These are phyloP conservation scores for Tiliqua scincoides DNA, from an alignment of 2,113 vertebrate genomes.

Conservation along the genomic window DNA sequence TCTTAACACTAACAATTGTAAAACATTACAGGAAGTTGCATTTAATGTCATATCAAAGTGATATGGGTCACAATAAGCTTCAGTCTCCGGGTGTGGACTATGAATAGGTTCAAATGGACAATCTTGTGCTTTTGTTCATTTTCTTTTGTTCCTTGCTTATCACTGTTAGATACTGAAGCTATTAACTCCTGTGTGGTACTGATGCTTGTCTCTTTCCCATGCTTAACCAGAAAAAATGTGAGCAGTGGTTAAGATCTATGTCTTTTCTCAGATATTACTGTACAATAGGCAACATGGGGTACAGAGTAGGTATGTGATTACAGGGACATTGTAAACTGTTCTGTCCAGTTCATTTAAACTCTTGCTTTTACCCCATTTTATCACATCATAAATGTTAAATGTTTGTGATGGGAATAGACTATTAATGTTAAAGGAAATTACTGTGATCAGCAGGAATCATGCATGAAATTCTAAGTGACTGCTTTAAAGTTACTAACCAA, in stretches of 20 bases:
- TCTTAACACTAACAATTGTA: conserved; percentile 80
- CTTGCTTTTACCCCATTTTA: conserved; percentile 46
- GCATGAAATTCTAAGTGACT: conserved; percentile 51
- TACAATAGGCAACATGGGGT: conserved; percentile 42
- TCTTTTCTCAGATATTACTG: conserved; percentile 56
- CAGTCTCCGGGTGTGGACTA: conserved; percentile 38
- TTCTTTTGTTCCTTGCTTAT: conserved; percentile 66
- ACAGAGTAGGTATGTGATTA: conserved; percentile 52
- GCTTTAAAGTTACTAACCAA: conserved; percentile 67
- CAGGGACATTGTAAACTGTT: conserved; percentile 45
- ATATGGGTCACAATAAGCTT: conserved; percentile 60
- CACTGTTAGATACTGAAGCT: conserved; percentile 51
- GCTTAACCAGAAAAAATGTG: conserved; percentile 60
- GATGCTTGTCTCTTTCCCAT: conserved; percentile 57
- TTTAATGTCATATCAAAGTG: conserved; percentile 66
- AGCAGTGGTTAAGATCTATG: conserved; percentile 49
- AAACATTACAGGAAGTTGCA: conserved; percentile 74
- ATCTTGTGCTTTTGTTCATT: conserved; percentile 71
- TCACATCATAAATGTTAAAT: conserved; percentile 26
- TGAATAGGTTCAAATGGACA: conserved; percentile 75
- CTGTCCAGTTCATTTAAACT: conserved; percentile 49
- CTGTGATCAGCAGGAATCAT: conserved; percentile 39
- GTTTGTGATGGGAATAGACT: conserved; percentile 57
- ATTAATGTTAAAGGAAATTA: conserved; percentile 49
- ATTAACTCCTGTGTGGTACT: conserved; percentile 42